Evolutionary conservation across 2,797 vertebrate species (phyloP).

Genomic region (Cyprinella venusta): DNA sequence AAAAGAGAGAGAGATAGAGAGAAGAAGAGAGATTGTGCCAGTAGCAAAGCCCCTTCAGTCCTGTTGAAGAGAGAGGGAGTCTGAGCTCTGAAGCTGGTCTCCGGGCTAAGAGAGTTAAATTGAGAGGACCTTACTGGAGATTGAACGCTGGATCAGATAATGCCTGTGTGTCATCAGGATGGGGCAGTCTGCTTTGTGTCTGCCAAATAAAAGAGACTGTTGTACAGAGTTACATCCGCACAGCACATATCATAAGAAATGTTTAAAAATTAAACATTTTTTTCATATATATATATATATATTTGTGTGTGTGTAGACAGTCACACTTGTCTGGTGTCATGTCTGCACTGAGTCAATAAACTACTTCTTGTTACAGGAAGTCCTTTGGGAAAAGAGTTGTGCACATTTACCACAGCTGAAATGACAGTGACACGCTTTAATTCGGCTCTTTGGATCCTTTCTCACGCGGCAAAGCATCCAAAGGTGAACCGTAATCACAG

Average conservation of each 20-base stretch:
- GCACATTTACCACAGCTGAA: slow-evolving; percentile 19
- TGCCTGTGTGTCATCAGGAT: slow-evolving; percentile 30
- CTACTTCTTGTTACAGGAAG: slow-evolving; percentile 25
- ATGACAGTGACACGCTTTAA: slow-evolving; percentile 32
- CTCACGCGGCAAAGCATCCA: slow-evolving; percentile 46
- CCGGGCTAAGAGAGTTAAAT: slow-evolving; percentile 58
- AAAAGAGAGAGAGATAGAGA: slow-evolving; percentile 30
- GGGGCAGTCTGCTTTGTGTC: slow-evolving; percentile 46
- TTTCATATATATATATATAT: background rate
- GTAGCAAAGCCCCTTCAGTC: slow-evolving; percentile 69
- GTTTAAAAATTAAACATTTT: background rate
- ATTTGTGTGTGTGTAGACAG: background rate
- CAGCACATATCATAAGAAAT: background rate
- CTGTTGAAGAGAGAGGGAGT: slow-evolving; percentile 59
- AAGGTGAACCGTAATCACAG: slow-evolving; percentile 77
- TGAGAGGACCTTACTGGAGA: slow-evolving; percentile 46
- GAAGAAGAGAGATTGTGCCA: slow-evolving; percentile 65
- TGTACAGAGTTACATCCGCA: slow-evolving; percentile 16
- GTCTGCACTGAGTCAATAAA: slow-evolving; percentile 30
- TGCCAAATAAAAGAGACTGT: slow-evolving; percentile 31
- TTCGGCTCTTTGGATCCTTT: slow-evolving; percentile 56
- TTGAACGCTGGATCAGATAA: slow-evolving; percentile 56
- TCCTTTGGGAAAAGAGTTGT: slow-evolving; percentile 37
- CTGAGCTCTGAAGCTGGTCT: slow-evolving; percentile 53
- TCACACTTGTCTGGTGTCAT: background rate